Evolutionary conservation across 2,888 invertebrate genomes (phyloP).

Genomic region (Orthonychiurus folsomi): DNA sequence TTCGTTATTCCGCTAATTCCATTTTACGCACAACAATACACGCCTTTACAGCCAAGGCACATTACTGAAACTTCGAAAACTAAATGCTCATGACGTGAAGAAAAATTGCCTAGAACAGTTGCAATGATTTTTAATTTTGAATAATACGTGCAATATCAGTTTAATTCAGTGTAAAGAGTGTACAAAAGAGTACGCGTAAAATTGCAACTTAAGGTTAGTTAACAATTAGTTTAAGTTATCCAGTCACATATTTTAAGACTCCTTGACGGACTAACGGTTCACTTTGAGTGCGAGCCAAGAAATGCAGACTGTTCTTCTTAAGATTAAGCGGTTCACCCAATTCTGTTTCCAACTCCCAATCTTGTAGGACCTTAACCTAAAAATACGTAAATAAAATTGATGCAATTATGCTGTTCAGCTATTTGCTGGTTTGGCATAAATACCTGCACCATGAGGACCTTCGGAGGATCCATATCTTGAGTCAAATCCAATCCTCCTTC

Average conservation of each 20-base stretch:
- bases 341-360: slow-evolving; percentile 90
- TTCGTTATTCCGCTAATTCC: too few relatives aligned
- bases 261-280: slow-evolving; percentile 85
- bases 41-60: too few relatives aligned
- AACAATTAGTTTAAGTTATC: too few relatives aligned
- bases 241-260: slow-evolving; percentile 55
- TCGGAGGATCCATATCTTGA: slow-evolving; percentile 80
- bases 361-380: slow-evolving; percentile 65
- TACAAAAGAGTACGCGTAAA: too few relatives aligned
- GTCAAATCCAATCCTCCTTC: slow-evolving; percentile 71
- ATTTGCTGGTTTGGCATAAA: slow-evolving; percentile 15
- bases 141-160: too few relatives aligned
- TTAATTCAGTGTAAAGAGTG: too few relatives aligned
- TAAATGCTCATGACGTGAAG: too few relatives aligned
- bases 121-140: too few relatives aligned
- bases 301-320: slow-evolving; percentile 84
- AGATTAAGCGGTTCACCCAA: slow-evolving; percentile 83
- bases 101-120: too few relatives aligned
- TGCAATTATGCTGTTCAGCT: neutral
- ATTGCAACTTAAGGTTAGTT: too few relatives aligned
- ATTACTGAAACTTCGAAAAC: too few relatives aligned
- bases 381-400: slow-evolving; percentile 7
- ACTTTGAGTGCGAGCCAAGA: slow-evolving; percentile 76
- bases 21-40: too few relatives aligned
- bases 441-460: slow-evolving; percentile 84